A percentile compares a stretch with the other conserved stretches of the same genome.
phyloP scores from a whole-genome alignment of 2,888 invertebrate genomes.

The Harpalus rubripes region DNA sequence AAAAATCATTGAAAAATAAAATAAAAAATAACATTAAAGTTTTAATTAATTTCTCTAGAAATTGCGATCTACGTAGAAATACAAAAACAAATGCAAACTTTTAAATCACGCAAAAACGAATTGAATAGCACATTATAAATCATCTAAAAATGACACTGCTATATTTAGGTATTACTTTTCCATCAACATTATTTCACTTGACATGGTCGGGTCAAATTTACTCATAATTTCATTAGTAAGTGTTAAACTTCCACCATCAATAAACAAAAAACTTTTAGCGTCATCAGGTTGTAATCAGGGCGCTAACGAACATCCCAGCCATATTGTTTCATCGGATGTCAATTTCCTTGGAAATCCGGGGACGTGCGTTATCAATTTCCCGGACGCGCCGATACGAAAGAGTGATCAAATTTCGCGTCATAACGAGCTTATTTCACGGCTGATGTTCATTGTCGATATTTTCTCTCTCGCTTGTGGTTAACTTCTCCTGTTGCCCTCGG shows the following conservation, averaged over 20 bases:
- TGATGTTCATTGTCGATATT: constrained; percentile 54
- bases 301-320: constrained; percentile 30
- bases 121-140: background rate
- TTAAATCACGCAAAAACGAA: background rate
- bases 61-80: background rate
- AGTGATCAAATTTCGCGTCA: constrained; percentile 58
- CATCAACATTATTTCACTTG: constrained; percentile 26
- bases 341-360: constrained; percentile 41
- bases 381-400: constrained; percentile 49
- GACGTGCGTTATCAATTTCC: constrained; percentile 58
- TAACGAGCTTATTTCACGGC: constrained; percentile 61
- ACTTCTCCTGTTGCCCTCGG: background rate
- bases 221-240: constrained; percentile 14
- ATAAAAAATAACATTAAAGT: constrained; percentile 8
- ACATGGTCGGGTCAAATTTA: background rate
- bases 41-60: constrained; percentile 17
- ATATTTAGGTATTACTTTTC: background rate
- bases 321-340: constrained; percentile 50
- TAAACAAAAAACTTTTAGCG: constrained; percentile 2
- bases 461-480: constrained; percentile 5
- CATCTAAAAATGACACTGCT: background rate
- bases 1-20: constrained; percentile 20
- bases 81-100: background rate
- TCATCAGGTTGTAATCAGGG: constrained; percentile 27
- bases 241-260: constrained; percentile 14